phyloP scores from a whole-genome alignment of 2,113 vertebrate species.

The Indicator indicator region DNA sequence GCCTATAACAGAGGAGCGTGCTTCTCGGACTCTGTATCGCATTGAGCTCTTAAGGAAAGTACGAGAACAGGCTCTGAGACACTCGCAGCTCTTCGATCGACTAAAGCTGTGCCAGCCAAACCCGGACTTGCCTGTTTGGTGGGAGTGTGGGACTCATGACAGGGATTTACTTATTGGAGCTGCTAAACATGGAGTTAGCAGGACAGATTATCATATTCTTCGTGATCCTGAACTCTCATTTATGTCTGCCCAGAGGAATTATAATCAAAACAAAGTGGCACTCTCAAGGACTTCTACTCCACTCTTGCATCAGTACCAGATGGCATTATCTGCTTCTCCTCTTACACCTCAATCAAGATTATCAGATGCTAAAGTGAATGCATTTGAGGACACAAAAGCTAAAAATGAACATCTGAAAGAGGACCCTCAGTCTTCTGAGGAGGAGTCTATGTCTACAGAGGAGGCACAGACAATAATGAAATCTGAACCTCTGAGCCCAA shows the following conservation, averaged over 20 bases:
- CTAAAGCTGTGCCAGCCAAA: constrained; percentile 91
- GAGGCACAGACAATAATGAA: constrained; percentile 76
- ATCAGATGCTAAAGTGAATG: constrained; percentile 77
- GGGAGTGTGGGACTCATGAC: constrained; percentile 93
- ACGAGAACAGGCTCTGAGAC: constrained; percentile 93
- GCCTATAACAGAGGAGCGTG: constrained; percentile 96
- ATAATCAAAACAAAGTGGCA: constrained; percentile 88
- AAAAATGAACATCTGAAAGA: constrained; percentile 83
- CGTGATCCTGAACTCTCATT: constrained; percentile 96
- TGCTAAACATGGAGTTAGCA: constrained; percentile 97
- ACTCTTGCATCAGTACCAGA: constrained; percentile 83
- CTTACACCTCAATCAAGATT: constrained; percentile 75
- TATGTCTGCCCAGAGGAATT: constrained; percentile 91
- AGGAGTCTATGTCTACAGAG: constrained; percentile 80
- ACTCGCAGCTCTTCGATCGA: constrained; percentile 88
- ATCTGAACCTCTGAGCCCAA: constrained; percentile 81
- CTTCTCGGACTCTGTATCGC: constrained; percentile 94
- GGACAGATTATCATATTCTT: constrained; percentile 98
- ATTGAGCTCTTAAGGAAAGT: constrained; percentile 97
- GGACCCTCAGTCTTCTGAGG: constrained; percentile 84
- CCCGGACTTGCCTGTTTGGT: constrained; percentile 95
- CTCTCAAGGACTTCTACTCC: constrained; percentile 82
- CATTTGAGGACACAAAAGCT: constrained; percentile 75
- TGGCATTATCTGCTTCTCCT: constrained; percentile 81
- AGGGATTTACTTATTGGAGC: constrained; percentile 94